Evolutionary conservation across 2,113 vertebrate genomes (phyloP).

Genomic region (Oceanites oceanicus): DNA sequence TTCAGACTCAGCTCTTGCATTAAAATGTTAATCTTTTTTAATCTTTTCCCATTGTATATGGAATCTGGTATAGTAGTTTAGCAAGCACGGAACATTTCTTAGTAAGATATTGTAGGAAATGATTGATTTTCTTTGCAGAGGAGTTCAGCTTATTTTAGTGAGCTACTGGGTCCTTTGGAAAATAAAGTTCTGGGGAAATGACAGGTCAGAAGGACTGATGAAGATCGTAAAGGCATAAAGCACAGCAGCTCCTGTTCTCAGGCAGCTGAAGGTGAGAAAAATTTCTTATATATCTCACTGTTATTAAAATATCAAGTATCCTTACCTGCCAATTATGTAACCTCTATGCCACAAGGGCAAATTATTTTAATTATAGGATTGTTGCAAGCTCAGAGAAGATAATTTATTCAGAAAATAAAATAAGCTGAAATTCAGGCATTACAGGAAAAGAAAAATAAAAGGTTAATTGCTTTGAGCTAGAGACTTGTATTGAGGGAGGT

Average conservation of each 20-base stretch:
- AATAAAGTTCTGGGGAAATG: constrained; percentile 33
- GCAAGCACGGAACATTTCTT: not conserved
- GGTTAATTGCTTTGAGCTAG: constrained; percentile 4
- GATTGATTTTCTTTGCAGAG: not conserved
- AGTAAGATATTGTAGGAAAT: not conserved
- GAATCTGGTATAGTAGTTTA: not conserved
- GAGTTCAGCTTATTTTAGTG: not conserved
- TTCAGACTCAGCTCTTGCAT: not conserved
- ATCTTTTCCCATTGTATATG: not conserved
- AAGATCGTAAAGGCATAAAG: not conserved
- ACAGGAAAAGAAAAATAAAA: not conserved
- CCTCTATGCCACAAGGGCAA: not conserved
- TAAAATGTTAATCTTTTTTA: not conserved
- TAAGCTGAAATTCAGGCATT: not conserved
- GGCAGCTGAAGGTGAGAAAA: constrained; percentile 12
- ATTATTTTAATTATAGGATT: constrained; percentile 55
- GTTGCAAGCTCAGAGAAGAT: not conserved
- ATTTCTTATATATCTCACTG: not conserved
- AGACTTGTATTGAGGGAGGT: not conserved
- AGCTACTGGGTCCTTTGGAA: constrained; percentile 14
- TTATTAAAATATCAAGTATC: constrained; percentile 40
- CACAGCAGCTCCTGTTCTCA: constrained; percentile 5
- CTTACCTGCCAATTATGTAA: constrained; percentile 15
- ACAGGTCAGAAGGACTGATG: constrained; percentile 22
- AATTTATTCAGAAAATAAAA: constrained; percentile 25